These are phyloP conservation scores for Oriolus oriolus DNA, from an alignment of 2,113 vertebrate species.

Conservation along the genomic window DNA sequence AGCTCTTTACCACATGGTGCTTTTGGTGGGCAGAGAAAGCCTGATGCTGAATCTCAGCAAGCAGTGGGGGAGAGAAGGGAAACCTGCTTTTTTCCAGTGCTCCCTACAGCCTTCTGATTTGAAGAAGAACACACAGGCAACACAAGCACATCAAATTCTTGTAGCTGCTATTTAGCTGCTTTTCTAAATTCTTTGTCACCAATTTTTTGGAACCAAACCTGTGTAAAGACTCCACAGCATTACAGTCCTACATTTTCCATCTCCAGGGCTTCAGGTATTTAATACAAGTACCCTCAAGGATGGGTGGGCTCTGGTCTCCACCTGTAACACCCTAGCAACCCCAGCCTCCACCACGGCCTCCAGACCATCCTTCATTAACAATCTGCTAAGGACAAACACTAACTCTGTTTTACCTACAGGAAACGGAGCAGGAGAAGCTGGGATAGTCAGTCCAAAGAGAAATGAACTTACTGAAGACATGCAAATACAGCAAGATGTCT, in stretches of 20 bases:
- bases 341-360: neutral
- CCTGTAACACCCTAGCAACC: neutral
- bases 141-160: neutral
- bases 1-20: constrained; percentile 73
- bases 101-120: neutral
- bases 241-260: neutral
- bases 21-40: constrained; percentile 54
- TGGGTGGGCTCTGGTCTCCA: neutral
- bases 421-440: neutral
- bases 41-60: neutral
- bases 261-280: neutral
- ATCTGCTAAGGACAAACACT: neutral
- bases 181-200: neutral
- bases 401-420: neutral
- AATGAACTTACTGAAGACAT: neutral
- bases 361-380: neutral
- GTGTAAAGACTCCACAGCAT: neutral
- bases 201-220: neutral
- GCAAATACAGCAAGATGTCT: neutral
- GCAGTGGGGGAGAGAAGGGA: neutral
- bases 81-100: neutral
- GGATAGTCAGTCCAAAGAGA: neutral
- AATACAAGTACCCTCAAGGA: too few species aligned
- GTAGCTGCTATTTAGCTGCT: neutral
- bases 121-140: neutral